Base-by-base conservation (phyloP, 2,113 vertebrate species). In the Clarias macrocephalus region DNA sequence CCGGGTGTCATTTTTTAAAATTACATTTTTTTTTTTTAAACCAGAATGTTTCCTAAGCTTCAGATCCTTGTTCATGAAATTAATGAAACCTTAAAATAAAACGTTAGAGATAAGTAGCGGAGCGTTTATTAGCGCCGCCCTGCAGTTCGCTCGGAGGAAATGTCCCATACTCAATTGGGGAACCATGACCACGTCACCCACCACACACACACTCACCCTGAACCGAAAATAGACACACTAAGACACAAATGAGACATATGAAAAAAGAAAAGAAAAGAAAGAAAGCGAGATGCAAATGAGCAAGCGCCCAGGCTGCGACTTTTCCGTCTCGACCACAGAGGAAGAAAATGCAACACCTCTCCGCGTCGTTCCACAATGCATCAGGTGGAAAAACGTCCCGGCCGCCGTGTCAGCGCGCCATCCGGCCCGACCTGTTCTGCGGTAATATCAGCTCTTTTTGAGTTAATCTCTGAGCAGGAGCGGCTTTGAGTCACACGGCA, bases 61-160 rank as follows among this genome's bases (percentile, higher is more conserved):
- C 23, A 62, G 8, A 62, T 25, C 9, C 60, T 25, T 62, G 59
- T 19, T 60, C 60, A 1, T 23, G 60, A 23, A 21, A 62, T 7
- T 21, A 62, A 62, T 62, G 19, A 65, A 10, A 25, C 62, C 48
- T 48, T 33, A 18, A 48, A 42, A 73, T 11, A 0, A 48, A 73
- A 1, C 92, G 8, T 48, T 48, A 91, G 91, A 94, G 92, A 91
- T 90, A 11, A 85, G 66, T 84, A 90, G 48, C 12, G 88, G 84
- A 91, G 90, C 77, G 80, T 11, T 75, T 19, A 56, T 75, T 19
- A 56, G 80, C 37, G 81, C 85, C 42, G 82, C 23, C 89, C 88
- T 91, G 85, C 80, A 80, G 84, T 88, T 89, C 85, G 88, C 70
- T 90, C 83, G 90, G 77, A 87, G 83, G 73, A 66, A 23, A 85